phyloP scores from a whole-genome alignment of 2,113 vertebrate species.

The Oryzias woworae region DNA sequence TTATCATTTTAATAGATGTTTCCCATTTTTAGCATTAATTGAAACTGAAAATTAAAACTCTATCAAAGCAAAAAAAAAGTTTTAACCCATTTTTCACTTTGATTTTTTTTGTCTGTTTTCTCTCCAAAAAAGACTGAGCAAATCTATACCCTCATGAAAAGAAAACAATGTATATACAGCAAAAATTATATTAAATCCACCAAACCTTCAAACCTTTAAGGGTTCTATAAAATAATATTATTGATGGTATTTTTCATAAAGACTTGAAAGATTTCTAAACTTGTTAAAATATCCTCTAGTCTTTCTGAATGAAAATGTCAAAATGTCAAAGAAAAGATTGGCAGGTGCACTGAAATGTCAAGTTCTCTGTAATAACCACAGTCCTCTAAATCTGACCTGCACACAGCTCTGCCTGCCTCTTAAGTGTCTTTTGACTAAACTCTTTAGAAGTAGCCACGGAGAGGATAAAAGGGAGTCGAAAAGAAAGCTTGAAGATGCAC shows the following conservation, averaged over 20 bases:
- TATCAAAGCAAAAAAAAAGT: no score
- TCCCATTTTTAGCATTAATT: no score
- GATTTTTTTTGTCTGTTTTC: no score
- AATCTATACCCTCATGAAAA: no score
- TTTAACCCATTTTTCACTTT: no score
- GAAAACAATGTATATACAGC: no score
- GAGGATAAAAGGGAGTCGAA: constrained; percentile 21
- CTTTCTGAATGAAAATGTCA: neutral
- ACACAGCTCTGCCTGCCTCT: constrained; percentile 5
- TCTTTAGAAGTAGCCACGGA: constrained; percentile 19
- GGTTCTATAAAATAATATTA: no score
- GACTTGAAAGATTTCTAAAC: neutral
- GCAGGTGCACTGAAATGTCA: constrained; percentile 13
- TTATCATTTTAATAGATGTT: no score
- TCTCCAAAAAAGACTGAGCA: no score
- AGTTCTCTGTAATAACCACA: constrained; percentile 25
- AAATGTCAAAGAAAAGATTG: constrained; percentile 1
- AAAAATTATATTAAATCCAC: no score
- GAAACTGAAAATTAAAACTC: no score
- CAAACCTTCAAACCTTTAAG: no score
- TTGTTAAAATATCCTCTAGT: neutral
- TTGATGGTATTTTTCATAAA: neutral
- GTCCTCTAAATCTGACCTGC: constrained; percentile 26
- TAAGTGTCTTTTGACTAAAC: constrained; percentile 50
- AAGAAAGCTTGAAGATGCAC: constrained; percentile 16